Evolutionary conservation across 2,797 vertebrate species (phyloP).

Genomic region (Capromys pilorides): DNA sequence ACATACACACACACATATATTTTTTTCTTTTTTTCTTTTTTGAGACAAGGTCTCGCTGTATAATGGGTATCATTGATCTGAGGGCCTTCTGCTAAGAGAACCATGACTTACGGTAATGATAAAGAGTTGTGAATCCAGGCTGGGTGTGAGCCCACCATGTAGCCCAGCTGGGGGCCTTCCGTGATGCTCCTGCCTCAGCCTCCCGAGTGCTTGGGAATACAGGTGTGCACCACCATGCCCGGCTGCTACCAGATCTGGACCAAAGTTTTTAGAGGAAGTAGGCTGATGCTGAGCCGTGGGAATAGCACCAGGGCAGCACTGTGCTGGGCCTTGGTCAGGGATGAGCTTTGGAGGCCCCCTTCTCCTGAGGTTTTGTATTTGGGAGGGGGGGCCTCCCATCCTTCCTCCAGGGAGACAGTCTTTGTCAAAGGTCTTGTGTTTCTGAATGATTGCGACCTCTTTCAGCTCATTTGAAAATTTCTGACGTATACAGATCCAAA

Average conservation of each 20-base stretch:
- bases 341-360: neutral
- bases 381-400: too few species aligned
- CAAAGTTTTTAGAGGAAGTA: neutral
- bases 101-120: neutral
- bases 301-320: neutral
- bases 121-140: neutral
- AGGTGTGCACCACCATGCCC: neutral
- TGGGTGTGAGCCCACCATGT: neutral
- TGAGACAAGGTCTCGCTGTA: neutral
- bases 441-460: neutral
- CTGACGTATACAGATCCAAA: neutral
- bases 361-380: neutral
- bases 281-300: neutral
- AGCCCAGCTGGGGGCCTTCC: too few species aligned
- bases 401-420: neutral
- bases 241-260: neutral
- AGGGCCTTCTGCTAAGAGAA: neutral
- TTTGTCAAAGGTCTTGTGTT: neutral
- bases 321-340: neutral
- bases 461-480: neutral
- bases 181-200: neutral
- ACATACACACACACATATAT: too few species aligned
- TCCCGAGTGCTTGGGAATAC: neutral
- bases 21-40: too few species aligned
- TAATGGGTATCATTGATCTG: neutral